Evolutionary conservation across 2,888 invertebrate species (phyloP).

Genomic region (Drosophila tanythrix): DNA sequence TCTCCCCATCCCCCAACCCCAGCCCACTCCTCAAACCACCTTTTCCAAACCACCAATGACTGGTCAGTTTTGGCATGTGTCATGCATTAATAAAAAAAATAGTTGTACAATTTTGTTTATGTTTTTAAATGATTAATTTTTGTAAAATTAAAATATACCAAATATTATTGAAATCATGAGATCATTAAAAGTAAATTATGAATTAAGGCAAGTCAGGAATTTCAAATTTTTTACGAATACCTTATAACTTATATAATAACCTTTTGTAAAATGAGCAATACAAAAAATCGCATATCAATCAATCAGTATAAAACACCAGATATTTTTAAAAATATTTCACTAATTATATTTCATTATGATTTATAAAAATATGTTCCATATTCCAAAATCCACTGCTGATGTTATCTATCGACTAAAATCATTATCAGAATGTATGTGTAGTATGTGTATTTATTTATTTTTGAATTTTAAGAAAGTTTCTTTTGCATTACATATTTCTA

Average conservation of each 20-base stretch:
- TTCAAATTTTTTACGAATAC: too few relatives aligned
- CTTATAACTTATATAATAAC: too few relatives aligned
- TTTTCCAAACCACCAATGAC: conserved; percentile 2
- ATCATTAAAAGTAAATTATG: not conserved
- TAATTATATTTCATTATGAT: not conserved
- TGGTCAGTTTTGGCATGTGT: conserved; percentile 32
- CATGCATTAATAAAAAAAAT: not conserved
- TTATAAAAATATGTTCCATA: not conserved
- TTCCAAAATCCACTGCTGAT: not conserved
- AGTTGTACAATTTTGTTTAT: not conserved
- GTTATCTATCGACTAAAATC: not conserved
- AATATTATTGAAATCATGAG: not conserved
- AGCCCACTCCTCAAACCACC: not conserved
- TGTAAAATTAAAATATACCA: not conserved
- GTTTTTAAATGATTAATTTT: not conserved
- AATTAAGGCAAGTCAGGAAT: not conserved
- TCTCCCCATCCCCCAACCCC: conserved; percentile 14
- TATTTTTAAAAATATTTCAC: not conserved
- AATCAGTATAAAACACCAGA: not conserved
- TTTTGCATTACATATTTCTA: not conserved
- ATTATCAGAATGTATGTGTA: not conserved
- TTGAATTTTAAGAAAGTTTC: too few relatives aligned
- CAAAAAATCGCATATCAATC: too few relatives aligned
- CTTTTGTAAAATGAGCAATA: too few relatives aligned
- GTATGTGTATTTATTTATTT: too few relatives aligned